phyloP scores from a whole-genome alignment of 2,888 invertebrate species.

The Cabera pusaria region DNA sequence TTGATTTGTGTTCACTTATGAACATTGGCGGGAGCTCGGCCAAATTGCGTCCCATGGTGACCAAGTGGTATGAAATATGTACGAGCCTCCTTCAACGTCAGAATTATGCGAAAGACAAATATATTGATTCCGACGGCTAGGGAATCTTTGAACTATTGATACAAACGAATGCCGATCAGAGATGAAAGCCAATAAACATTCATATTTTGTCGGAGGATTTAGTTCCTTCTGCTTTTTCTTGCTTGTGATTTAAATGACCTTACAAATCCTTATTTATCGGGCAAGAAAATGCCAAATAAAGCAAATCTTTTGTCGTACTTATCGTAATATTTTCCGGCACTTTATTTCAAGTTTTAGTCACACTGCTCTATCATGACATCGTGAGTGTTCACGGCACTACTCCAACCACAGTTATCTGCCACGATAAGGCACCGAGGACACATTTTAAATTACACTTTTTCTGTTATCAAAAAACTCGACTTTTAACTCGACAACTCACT shows the following conservation, averaged over 20 bases:
- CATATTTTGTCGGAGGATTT: constrained; percentile 30
- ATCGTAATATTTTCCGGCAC: constrained; percentile 22
- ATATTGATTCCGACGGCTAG: constrained; percentile 29
- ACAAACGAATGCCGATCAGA: constrained; percentile 33
- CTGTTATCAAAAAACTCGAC: constrained; percentile 47
- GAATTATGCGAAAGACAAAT: constrained; percentile 39
- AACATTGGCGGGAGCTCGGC: constrained; percentile 22
- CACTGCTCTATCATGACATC: constrained; percentile 23
- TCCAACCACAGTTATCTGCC: constrained; percentile 38
- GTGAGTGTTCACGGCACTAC: constrained; percentile 35
- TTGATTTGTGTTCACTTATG: constrained; percentile 22
- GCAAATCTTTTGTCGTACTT: constrained; percentile 23
- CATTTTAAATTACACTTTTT: constrained; percentile 44
- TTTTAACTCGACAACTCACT: constrained; percentile 29
- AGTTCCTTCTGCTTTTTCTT: constrained; percentile 38
- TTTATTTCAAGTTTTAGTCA: constrained; percentile 37
- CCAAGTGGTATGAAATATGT: constrained; percentile 19
- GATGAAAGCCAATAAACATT: constrained; percentile 31
- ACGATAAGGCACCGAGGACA: constrained; percentile 37
- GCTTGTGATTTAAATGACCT: constrained; percentile 35
- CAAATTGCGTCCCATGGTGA: constrained; percentile 30
- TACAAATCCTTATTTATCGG: constrained; percentile 39
- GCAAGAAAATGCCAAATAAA: constrained; percentile 8
- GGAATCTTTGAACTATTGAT: constrained; percentile 30
- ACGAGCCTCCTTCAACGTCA: constrained; percentile 36